Conservation (phyloP, 2,888 invertebrate genomes). For the Polymixis lichenea region DNA sequence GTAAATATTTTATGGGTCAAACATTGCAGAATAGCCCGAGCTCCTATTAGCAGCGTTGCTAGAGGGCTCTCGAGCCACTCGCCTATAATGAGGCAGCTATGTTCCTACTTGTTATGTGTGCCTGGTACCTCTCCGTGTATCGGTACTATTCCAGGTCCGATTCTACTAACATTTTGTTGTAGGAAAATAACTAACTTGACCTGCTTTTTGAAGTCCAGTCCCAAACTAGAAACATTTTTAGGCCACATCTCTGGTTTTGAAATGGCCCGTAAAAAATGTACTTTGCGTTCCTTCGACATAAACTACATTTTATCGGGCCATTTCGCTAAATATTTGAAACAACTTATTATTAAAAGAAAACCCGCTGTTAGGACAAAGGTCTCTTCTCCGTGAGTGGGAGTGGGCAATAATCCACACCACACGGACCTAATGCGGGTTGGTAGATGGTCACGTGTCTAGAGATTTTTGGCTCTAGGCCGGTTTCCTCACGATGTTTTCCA, state of each 20-base stretch:
- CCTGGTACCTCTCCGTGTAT: slow-evolving; percentile 44
- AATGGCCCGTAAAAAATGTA: neutral
- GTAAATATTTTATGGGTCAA: slow-evolving; percentile 62
- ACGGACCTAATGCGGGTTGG: too few species aligned
- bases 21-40: slow-evolving; percentile 63
- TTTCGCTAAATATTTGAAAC: neutral
- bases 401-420: too few species aligned
- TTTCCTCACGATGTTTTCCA: too few species aligned
- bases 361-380: neutral
- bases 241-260: too few species aligned
- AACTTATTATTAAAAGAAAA: neutral
- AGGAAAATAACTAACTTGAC: slow-evolving; percentile 25
- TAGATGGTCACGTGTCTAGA: too few species aligned
- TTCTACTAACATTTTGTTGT: slow-evolving; percentile 1
- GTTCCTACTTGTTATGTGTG: slow-evolving; percentile 58
- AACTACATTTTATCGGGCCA: too few species aligned
- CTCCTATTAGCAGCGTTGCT: slow-evolving; percentile 72
- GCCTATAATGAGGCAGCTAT: slow-evolving; percentile 77
- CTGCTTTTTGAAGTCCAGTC: neutral
- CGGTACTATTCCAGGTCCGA: slow-evolving; percentile 14
- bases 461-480: too few species aligned
- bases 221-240: neutral
- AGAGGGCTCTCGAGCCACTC: slow-evolving; percentile 71
- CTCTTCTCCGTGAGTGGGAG: too few species aligned
- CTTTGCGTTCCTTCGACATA: too few species aligned